phyloP scores from a whole-genome alignment of 1,140 invertebrate genomes.

The Diorhabda carinulata region DNA sequence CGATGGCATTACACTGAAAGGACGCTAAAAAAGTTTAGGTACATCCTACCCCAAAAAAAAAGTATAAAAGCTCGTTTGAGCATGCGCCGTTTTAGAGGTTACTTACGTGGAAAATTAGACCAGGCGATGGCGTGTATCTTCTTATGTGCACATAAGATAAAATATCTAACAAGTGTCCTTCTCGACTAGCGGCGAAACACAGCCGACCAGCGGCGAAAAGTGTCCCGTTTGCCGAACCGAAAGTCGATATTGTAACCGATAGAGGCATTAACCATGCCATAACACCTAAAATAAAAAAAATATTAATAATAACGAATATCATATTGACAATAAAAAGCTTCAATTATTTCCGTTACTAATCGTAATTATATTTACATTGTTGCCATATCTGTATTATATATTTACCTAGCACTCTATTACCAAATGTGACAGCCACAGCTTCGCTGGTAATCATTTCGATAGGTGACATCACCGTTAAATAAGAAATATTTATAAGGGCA shows the following conservation, averaged over 20 bases:
- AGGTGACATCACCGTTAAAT: conserved; percentile 93
- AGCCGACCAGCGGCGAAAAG: conserved; percentile 87
- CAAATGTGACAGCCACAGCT: conserved; percentile 93
- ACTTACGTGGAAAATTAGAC: conserved; percentile 92
- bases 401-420: conserved; percentile 59
- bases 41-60: no score
- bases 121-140: conserved; percentile 89
- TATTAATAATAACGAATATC: not conserved
- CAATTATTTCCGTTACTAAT: no score
- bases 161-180: conserved; percentile 89
- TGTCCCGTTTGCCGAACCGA: conserved; percentile 95
- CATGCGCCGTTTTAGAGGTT: no score
- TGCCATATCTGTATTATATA: not conserved
- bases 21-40: no score
- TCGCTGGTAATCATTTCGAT: conserved; percentile 92
- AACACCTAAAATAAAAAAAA: conserved; percentile 60
- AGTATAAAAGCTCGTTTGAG: no score
- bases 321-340: not conserved
- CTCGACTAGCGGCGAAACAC: conserved; percentile 90
- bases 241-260: conserved; percentile 93
- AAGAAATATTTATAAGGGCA: conserved; percentile 92
- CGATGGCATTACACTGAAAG: no score
- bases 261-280: conserved; percentile 91
- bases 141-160: conserved; percentile 91
- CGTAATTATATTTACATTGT: no score